Conservation (phyloP, 1,140 invertebrate genomes). For the Paralvinella palmiformis region DNA sequence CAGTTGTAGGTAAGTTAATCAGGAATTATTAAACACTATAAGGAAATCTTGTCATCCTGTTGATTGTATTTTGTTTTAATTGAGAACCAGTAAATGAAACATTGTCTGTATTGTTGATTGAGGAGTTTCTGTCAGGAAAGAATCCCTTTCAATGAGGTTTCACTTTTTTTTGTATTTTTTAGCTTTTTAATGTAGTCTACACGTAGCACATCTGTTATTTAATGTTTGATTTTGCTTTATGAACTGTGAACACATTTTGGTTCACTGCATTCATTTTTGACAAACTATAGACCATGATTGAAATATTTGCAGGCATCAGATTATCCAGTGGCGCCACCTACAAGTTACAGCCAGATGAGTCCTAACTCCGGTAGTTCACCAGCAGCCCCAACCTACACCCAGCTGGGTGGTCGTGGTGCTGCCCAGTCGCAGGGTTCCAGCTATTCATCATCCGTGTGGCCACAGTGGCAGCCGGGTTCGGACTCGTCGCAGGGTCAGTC, state of each 20-base stretch:
- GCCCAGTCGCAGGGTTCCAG: constrained; percentile 22
- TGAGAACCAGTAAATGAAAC: too few species aligned
- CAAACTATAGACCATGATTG: constrained; percentile 25
- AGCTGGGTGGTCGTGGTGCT: constrained; percentile 61
- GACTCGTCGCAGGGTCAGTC: constrained; percentile 57
- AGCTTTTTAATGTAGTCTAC: background rate
- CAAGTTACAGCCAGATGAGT: constrained; percentile 57
- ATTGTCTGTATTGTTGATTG: too few species aligned
- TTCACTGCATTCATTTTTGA: background rate
- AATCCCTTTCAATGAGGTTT: too few species aligned
- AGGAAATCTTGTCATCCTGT: too few species aligned
- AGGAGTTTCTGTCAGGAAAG: too few species aligned
- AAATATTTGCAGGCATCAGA: constrained; percentile 30
- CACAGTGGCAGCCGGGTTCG: constrained; percentile 21
- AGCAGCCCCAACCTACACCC: constrained; percentile 72
- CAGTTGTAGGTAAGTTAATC: too few species aligned
- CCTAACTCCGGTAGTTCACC: constrained; percentile 52
- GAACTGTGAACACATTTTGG: constrained; percentile 22
- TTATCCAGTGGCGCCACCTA: constrained; percentile 33
- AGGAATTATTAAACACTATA: too few species aligned
- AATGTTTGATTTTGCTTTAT: constrained; percentile 11
- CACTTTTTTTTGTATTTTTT: too few species aligned
- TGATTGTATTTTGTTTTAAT: too few species aligned
- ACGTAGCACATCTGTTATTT: constrained; percentile 2
- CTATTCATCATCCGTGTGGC: constrained; percentile 19